Evolutionary conservation across 2,113 vertebrate species (phyloP).

Genomic region (Zosterops borbonicus): DNA sequence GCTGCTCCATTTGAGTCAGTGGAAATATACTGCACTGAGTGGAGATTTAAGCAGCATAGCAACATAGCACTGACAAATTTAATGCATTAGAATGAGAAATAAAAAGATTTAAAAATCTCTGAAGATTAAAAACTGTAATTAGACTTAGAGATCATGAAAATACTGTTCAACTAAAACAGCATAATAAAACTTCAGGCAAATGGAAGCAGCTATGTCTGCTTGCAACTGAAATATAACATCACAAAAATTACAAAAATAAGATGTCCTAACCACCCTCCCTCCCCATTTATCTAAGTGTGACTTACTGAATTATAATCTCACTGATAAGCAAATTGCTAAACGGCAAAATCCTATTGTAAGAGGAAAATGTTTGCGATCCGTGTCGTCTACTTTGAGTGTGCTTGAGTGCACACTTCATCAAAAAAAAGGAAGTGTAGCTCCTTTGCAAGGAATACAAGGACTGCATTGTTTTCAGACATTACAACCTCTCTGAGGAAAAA

Average conservation of each 20-base stretch:
- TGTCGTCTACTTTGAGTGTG: not conserved
- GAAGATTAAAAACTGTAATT: not conserved
- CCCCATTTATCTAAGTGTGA: not conserved
- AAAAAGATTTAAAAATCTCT: not conserved
- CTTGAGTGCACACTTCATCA: not conserved
- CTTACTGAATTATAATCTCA: not conserved
- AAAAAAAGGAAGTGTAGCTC: not conserved
- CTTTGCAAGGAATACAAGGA: not conserved
- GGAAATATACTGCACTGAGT: not conserved
- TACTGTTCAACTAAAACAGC: not conserved
- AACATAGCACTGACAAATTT: not conserved
- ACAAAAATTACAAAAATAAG: not conserved
- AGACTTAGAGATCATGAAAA: not conserved
- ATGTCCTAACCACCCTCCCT: not conserved
- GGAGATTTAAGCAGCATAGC: not conserved
- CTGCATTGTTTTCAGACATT: not conserved
- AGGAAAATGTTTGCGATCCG: fast-evolving
- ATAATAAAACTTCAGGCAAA: not conserved
- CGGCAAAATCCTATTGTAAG: not conserved
- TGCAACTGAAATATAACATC: not conserved
- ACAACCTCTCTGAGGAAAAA: not conserved
- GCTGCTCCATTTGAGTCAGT: not conserved
- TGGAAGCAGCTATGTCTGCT: not conserved
- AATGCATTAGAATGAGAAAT: not conserved
- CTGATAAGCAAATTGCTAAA: not conserved